Conservation (phyloP, 2,888 invertebrate species). For the Tenthredo notha region DNA sequence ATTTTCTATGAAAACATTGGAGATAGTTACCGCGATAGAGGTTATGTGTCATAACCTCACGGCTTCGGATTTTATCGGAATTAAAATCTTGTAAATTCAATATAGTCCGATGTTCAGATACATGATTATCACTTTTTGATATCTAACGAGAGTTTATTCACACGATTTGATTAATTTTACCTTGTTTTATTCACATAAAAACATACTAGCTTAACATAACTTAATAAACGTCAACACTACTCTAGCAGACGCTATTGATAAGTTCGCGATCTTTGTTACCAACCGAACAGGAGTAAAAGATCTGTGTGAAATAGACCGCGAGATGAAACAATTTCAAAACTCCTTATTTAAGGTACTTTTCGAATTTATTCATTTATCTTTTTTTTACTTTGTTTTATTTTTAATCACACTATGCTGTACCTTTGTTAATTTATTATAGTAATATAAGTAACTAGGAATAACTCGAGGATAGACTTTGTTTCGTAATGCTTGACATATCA, state of each 20-base stretch:
- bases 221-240: not conserved
- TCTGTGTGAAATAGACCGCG: not conserved
- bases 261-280: not conserved
- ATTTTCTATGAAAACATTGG: not conserved
- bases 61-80: not conserved
- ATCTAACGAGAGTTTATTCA: not conserved
- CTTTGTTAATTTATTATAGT: not conserved
- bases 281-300: not conserved
- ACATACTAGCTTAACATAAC: not conserved
- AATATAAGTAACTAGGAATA: no score
- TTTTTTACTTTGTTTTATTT: not conserved
- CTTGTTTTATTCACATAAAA: not conserved
- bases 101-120: not conserved
- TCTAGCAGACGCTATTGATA: not conserved
- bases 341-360: not conserved
- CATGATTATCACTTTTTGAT: not conserved
- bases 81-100: not conserved
- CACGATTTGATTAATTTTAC: not conserved
- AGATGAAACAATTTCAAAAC: not conserved
- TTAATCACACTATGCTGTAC: not conserved
- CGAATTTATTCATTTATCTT: not conserved
- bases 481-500: not conserved
- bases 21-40: not conserved
- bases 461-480: not conserved
- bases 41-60: constrained; percentile 35